A percentile compares a stretch with the other conserved stretches of the same genome.
Evolutionary conservation across 2,797 vertebrate genomes (phyloP).

Genomic region (Sebastes minor): DNA sequence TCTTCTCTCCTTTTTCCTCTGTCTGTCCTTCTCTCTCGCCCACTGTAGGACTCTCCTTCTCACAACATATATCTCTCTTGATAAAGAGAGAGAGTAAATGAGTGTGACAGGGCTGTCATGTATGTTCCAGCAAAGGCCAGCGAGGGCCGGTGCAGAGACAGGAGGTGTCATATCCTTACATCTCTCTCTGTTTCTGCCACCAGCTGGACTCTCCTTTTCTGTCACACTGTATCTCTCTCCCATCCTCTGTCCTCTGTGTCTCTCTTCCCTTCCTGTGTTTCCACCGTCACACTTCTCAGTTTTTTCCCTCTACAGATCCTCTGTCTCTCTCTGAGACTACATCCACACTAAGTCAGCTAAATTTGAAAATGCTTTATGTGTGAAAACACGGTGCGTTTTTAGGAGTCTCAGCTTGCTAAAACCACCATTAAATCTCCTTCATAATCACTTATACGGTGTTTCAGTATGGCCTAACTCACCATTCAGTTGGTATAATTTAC

Average conservation of each 20-base stretch:
- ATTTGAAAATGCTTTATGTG: neutral
- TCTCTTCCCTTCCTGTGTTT: constrained; percentile 13
- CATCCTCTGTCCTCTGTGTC: constrained; percentile 28
- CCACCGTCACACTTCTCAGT: constrained; percentile 26
- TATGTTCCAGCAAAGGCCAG: constrained; percentile 66
- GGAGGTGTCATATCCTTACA: constrained; percentile 94
- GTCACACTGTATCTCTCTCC: constrained; percentile 63
- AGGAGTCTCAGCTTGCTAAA: neutral
- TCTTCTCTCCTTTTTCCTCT: constrained; percentile 64
- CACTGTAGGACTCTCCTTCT: constrained; percentile 18
- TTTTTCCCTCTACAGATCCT: neutral
- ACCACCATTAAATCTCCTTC: neutral
- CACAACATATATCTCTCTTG: constrained; percentile 31
- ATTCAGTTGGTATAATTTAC: neutral
- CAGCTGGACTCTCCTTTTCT: constrained; percentile 72
- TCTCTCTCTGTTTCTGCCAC: constrained; percentile 79
- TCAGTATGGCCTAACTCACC: neutral
- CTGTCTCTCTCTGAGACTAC: neutral
- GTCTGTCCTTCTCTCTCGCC: constrained; percentile 15
- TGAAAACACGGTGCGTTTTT: neutral
- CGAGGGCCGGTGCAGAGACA: constrained; percentile 77
- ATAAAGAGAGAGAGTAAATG: constrained; percentile 74
- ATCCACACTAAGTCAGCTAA: neutral
- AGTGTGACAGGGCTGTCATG: constrained; percentile 90
- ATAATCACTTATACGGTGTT: neutral